These are phyloP conservation scores for Bufo bufo DNA, from an alignment of 2,113 vertebrate genomes.

Conservation along the genomic window DNA sequence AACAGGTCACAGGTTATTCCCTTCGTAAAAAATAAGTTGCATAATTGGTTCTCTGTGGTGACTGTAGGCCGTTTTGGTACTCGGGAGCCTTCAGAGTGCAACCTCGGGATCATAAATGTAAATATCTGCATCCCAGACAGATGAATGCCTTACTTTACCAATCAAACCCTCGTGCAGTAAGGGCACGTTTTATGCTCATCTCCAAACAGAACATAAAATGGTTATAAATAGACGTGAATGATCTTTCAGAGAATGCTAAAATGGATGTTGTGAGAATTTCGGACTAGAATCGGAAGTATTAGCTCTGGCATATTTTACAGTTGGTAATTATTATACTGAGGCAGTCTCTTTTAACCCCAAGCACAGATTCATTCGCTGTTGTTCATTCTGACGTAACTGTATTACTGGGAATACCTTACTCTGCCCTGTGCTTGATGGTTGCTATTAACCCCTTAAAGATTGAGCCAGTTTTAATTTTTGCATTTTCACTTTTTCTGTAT, in stretches of 20 bases:
- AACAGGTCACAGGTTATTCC: slow-evolving; percentile 29
- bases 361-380: not conserved
- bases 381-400: not conserved
- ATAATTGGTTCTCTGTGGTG: not conserved
- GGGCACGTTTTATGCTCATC: not conserved
- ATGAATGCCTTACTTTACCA: not conserved
- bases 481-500: too few relatives aligned
- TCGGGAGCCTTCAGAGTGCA: not conserved
- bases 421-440: not conserved
- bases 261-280: not conserved
- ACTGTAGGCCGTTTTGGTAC: not conserved
- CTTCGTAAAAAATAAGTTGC: slow-evolving; percentile 4
- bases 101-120: slow-evolving; percentile 25
- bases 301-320: not conserved
- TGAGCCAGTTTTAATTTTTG: too few relatives aligned
- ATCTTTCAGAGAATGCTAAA: not conserved
- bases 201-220: slow-evolving; percentile 37
- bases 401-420: not conserved
- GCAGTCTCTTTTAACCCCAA: not conserved
- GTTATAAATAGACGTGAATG: slow-evolving; percentile 2
- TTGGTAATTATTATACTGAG: not conserved
- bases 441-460: too few relatives aligned
- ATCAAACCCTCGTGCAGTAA: not conserved
- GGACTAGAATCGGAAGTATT: not conserved
- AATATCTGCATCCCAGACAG: not conserved